A percentile compares a stretch with the other conserved stretches of the same genome.
These are phyloP conservation scores for Simalia tracyae DNA, from an alignment of 2,797 vertebrate genomes.

Conservation along the genomic window DNA sequence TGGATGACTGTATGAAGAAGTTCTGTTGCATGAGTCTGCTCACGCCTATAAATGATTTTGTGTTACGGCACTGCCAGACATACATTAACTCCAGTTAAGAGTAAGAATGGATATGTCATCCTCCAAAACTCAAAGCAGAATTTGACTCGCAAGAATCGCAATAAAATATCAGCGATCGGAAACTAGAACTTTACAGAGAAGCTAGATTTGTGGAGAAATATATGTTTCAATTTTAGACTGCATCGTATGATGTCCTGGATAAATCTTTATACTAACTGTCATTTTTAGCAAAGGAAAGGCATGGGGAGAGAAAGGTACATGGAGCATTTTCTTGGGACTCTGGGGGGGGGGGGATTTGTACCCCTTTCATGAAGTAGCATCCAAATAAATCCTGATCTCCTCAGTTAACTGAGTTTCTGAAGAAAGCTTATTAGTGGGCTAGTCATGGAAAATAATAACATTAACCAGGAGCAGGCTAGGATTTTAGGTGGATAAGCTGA, in stretches of 20 bases:
- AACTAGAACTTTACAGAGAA: neutral
- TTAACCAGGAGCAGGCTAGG: neutral
- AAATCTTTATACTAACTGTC: neutral
- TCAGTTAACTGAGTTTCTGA: neutral
- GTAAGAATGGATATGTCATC: neutral
- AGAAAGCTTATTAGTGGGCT: neutral
- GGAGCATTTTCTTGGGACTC: neutral
- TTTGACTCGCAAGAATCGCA: neutral
- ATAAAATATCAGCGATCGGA: neutral
- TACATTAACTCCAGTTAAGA: neutral
- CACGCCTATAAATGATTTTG: neutral
- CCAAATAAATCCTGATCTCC: neutral
- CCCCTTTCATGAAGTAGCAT: neutral
- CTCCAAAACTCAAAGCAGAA: neutral
- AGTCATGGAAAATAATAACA: neutral
- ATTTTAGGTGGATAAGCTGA: neutral
- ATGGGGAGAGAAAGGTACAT: neutral
- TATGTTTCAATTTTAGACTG: neutral
- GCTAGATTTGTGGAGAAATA: neutral
- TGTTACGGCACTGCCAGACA: neutral
- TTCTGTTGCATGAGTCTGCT: neutral
- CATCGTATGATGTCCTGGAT: neutral
- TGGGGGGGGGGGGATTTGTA: neutral
- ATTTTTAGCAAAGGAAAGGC: neutral
- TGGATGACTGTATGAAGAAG: neutral